Conservation (phyloP, 2,888 invertebrate species). For the Polietes domitor region DNA sequence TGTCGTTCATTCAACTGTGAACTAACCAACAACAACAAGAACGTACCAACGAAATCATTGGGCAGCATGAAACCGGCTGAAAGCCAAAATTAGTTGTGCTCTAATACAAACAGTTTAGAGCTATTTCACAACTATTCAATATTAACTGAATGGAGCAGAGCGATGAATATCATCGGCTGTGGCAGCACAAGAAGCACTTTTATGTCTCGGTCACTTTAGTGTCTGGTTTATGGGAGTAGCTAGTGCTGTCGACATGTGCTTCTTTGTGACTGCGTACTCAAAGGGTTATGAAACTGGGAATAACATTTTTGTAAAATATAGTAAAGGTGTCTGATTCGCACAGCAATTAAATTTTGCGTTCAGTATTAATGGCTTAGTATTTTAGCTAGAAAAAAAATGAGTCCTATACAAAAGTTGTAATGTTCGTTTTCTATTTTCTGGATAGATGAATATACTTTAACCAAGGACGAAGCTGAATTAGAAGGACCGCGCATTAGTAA, state of each 20-base stretch:
- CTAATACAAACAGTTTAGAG: conserved; percentile 6
- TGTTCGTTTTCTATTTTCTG: too few species aligned
- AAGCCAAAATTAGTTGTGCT: conserved; percentile 4
- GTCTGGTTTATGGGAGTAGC: neutral
- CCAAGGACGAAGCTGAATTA: too few species aligned
- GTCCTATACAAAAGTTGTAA: too few species aligned
- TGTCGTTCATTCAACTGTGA: neutral
- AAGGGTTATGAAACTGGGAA: too few species aligned
- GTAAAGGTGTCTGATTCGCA: too few species aligned
- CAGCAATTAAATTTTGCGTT: too few species aligned
- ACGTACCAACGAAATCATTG: neutral
- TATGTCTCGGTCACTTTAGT: neutral
- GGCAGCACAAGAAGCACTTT: neutral
- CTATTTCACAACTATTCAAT: neutral
- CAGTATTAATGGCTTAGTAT: too few species aligned
- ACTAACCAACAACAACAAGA: neutral
- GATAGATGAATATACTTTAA: too few species aligned
- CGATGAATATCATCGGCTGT: neutral
- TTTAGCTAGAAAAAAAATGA: too few species aligned
- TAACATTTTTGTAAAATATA: too few species aligned
- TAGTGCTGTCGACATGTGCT: neutral
- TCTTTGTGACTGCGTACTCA: neutral
- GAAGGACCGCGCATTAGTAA: too few species aligned
- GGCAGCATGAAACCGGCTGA: neutral
- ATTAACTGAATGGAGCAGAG: neutral